Conservation (phyloP, 2,888 invertebrate species). For the Leptogaster cylindrica region DNA sequence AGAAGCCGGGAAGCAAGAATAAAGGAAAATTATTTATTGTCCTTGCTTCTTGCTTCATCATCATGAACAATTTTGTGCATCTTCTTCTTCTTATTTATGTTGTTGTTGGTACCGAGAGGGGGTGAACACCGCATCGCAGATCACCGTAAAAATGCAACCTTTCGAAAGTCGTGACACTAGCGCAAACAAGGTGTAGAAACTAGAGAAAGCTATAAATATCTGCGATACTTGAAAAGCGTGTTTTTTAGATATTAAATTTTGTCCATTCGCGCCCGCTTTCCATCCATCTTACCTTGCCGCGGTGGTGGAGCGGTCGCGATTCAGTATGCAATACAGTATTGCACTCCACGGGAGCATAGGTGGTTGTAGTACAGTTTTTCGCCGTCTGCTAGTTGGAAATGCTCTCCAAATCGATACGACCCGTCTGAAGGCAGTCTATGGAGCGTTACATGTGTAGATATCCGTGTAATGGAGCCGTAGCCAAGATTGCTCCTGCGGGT, state of each 20-base stretch:
- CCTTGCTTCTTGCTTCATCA: neutral
- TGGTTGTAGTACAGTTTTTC: conserved; percentile 19
- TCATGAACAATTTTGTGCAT: neutral
- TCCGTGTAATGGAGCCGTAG: neutral
- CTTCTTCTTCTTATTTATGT: too few relatives aligned
- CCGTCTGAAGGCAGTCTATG: conserved; percentile 32
- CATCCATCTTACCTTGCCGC: too few relatives aligned
- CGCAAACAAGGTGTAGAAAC: neutral
- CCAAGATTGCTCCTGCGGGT: conserved; percentile 31
- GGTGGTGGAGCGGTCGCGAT: too few relatives aligned
- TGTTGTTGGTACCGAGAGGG: too few relatives aligned
- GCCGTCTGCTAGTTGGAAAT: conserved; percentile 26
- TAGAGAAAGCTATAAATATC: conserved; percentile 6
- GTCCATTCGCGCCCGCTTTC: too few relatives aligned
- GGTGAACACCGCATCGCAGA: neutral
- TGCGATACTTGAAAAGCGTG: neutral
- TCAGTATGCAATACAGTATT: too few relatives aligned
- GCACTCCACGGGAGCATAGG: too few relatives aligned
- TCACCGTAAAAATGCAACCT: neutral
- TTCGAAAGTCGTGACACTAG: neutral
- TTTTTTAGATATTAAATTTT: neutral
- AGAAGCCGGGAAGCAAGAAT: neutral
- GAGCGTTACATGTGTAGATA: conserved; percentile 5
- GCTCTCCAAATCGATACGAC: conserved; percentile 30
- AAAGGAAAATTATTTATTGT: conserved; percentile 1